Percentiles rank a stretch among this genome's conserved stretches.
These are phyloP conservation scores for Thunnus albacares DNA, from an alignment of 2,797 vertebrate species.

Conservation along the genomic window DNA sequence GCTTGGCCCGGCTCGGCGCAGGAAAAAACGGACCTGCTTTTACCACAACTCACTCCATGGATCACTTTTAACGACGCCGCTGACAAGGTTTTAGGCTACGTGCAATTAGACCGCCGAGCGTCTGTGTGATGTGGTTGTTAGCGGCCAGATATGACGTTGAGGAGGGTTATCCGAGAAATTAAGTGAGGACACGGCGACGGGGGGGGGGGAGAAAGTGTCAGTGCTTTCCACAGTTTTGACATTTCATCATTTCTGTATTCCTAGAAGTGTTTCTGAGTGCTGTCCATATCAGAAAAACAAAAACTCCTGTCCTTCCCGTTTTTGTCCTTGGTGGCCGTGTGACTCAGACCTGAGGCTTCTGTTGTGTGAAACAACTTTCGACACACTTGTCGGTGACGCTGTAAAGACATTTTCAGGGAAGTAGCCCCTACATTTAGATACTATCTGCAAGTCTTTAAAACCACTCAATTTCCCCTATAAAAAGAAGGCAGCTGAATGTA, in stretches of 20 bases:
- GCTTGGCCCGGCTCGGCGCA: background rate
- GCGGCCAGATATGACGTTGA: slow-evolving; percentile 8
- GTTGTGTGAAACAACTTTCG: background rate
- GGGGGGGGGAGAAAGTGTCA: slow-evolving; percentile 4
- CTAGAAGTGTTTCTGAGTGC: slow-evolving; percentile 1
- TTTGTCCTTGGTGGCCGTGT: background rate
- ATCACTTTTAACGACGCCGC: slow-evolving; percentile 65
- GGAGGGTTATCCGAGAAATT: slow-evolving; percentile 26
- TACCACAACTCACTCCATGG: slow-evolving; percentile 61
- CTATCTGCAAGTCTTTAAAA: no score
- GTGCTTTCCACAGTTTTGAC: slow-evolving; percentile 35
- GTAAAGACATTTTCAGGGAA: background rate
- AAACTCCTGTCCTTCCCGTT: background rate
- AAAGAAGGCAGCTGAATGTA: no score
- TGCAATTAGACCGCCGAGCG: background rate
- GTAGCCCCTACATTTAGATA: background rate
- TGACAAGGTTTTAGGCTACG: slow-evolving; percentile 29
- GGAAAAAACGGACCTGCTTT: slow-evolving; percentile 17
- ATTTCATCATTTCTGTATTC: background rate
- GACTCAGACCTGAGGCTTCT: background rate
- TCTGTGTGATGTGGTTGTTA: slow-evolving; percentile 19
- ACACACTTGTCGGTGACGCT: slow-evolving; percentile 12
- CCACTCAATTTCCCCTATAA: no score
- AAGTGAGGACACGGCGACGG: slow-evolving; percentile 1
- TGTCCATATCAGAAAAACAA: background rate